phyloP scores from a whole-genome alignment of 1,140 invertebrate genomes.

The Cotesia typhae region DNA sequence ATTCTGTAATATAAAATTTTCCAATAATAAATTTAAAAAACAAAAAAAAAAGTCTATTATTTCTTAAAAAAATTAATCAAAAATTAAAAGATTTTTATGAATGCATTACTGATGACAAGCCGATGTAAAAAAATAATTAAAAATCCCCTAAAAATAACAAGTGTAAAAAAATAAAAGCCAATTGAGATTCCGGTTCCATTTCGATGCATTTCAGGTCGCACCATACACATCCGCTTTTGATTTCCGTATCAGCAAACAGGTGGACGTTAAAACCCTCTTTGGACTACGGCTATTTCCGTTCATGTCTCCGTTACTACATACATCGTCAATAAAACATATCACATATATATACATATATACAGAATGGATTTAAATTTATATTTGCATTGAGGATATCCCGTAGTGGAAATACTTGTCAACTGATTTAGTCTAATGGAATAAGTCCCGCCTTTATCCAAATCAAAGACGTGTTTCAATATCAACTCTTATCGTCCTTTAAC shows the following conservation, averaged over 20 bases:
- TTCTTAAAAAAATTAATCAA: no score
- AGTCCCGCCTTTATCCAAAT: slow-evolving; percentile 10
- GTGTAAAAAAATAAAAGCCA: background rate
- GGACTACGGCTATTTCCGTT: slow-evolving; percentile 54
- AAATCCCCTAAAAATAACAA: background rate
- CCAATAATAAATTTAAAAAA: no score
- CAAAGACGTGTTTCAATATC: no score
- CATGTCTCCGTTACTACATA: background rate
- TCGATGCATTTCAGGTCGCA: slow-evolving; percentile 37
- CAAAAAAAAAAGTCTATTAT: no score
- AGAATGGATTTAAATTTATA: slow-evolving; percentile 9
- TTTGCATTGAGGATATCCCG: slow-evolving; percentile 17
- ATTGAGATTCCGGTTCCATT: slow-evolving; percentile 11
- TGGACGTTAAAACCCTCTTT: slow-evolving; percentile 45
- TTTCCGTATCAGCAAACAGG: slow-evolving; percentile 60
- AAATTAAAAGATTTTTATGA: no score
- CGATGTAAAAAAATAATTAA: no score
- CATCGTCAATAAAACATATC: background rate
- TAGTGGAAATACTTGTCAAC: background rate
- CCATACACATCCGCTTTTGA: slow-evolving; percentile 59
- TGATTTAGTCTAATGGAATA: slow-evolving; percentile 15
- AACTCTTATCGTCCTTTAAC: background rate
- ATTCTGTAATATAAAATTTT: no score
- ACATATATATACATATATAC: no score
- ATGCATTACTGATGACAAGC: no score